Base-by-base conservation (phyloP, 2,888 invertebrate species). In the Cylindroiulus punctatus region DNA sequence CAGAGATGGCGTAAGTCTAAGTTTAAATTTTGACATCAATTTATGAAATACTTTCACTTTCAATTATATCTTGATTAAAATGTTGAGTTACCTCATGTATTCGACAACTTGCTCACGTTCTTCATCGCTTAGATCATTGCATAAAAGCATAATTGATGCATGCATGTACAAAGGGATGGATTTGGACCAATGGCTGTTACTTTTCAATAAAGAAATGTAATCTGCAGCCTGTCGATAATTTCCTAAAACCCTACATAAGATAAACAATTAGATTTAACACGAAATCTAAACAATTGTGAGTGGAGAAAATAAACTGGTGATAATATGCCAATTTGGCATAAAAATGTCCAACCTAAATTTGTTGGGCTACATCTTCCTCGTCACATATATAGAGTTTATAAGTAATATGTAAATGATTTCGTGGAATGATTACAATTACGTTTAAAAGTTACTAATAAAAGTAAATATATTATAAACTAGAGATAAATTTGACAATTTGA, bases 121-220 rank as follows among this genome's bases (percentile, higher is more conserved):
- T 19, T 92, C 91, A 0, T 90, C 89, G 4, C 92, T 91, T 36
- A 93, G 90, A 3, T 93, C 92, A 12, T 93, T 93, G 81, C 92
- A 92, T 87, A 94, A 92, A 94, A 96, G 92, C 90, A 97, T 92
- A 89, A 97, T 94, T 0, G 95, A 94, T 0, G 97, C 97, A 89
- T 95, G 95, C 89, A 96, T 95, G 91, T 98, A 99, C 84, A 95
- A 94, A 91, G 98, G 98, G 86, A 97, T 95, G 1, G 97, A 96
- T 86, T 94, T 93, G 2, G 98, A 98, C 98, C 98, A 99, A 86
- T 95, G 94, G 90, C 97, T 97, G 88, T 95, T 94, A 86, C 94
- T 93, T 1, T 95, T 92, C 85, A 98, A 92, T 86, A 92, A 92
- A 85, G 93, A 93, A 0, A 96, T 95, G 90, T 94, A 97, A 32